Conservation (phyloP, 2,113 vertebrate species). For the Nycticorax nycticorax region DNA sequence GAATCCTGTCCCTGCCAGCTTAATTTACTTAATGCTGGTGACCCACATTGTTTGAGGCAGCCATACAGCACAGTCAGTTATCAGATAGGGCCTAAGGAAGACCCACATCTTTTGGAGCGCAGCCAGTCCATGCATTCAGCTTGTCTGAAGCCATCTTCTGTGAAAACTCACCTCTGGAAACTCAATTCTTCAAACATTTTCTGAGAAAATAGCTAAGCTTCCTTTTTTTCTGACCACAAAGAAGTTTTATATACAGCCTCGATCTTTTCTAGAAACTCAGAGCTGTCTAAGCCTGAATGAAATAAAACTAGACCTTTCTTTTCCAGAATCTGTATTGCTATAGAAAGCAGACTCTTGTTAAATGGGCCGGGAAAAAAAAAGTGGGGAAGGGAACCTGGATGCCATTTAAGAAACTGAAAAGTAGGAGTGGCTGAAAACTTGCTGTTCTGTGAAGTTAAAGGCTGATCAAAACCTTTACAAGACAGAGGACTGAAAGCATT, state of each 20-base stretch:
- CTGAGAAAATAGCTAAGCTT: background rate
- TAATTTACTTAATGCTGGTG: background rate
- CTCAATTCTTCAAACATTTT: background rate
- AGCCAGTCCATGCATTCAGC: background rate
- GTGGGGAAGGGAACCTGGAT: background rate
- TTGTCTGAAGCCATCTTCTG: background rate
- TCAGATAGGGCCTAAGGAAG: background rate
- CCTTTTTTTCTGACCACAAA: background rate
- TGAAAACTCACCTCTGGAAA: background rate
- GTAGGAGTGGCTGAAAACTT: background rate
- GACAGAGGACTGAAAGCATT: background rate
- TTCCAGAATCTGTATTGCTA: background rate
- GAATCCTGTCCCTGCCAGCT: background rate
- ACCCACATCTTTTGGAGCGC: background rate
- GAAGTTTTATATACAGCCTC: background rate
- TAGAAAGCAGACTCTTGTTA: background rate
- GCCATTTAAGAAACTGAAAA: background rate
- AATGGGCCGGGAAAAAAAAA: background rate
- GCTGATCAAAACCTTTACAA: background rate
- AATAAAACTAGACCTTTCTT: background rate
- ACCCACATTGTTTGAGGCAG: background rate
- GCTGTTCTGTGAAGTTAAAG: background rate
- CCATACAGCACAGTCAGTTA: background rate
- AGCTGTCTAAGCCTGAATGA: background rate
- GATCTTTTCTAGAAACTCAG: background rate